phyloP scores from a whole-genome alignment of 2,113 vertebrate genomes.

The Prunella fulvescens region DNA sequence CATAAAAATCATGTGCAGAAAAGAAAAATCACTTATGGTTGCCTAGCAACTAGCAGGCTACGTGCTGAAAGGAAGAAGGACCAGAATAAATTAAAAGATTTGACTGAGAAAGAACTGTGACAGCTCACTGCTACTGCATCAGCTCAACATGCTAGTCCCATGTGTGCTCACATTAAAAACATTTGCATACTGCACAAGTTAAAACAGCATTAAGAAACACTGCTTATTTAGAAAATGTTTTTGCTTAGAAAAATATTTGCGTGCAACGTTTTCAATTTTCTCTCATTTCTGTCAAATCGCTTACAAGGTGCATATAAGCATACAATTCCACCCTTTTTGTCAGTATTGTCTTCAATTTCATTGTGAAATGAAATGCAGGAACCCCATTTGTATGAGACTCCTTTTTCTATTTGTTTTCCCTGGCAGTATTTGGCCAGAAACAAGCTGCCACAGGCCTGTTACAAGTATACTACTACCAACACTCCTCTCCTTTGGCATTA shows the following conservation, averaged over 20 bases:
- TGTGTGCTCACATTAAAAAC: not conserved
- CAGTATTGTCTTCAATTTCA: not conserved
- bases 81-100: constrained; percentile 76
- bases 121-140: constrained; percentile 1
- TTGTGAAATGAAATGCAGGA: not conserved
- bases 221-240: not conserved
- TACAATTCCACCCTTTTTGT: not conserved
- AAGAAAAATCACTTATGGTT: constrained; percentile 64
- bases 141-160: not conserved
- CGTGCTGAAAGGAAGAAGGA: constrained; percentile 65
- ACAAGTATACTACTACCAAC: not conserved
- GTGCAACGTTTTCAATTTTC: not conserved
- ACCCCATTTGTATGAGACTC: not conserved
- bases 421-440: not conserved
- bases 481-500: not conserved
- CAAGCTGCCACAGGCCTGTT: not conserved
- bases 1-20: constrained; percentile 66
- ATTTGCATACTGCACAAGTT: not conserved
- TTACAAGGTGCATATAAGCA: not conserved
- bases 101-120: constrained; percentile 50
- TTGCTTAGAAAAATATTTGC: not conserved
- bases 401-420: not conserved
- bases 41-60: constrained; percentile 75
- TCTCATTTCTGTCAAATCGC: not conserved
- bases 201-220: not conserved